phyloP scores from a whole-genome alignment of 2,113 vertebrate species.

The Phrynosoma platyrhinos region DNA sequence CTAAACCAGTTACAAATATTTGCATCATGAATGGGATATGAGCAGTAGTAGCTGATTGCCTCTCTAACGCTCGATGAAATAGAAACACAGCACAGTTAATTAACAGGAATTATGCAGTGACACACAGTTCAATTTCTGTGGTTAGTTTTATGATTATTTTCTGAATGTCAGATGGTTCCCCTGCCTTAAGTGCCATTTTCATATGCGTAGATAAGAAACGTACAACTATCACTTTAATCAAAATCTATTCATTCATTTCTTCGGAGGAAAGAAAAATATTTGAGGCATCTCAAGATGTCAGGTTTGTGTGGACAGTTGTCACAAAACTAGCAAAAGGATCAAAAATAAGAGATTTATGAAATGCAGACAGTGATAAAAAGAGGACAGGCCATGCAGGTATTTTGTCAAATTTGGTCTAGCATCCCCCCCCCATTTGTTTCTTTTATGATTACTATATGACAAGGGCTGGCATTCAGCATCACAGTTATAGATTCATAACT shows the following conservation, averaged over 20 bases:
- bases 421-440: too few species aligned
- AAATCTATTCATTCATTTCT: conserved; percentile 53
- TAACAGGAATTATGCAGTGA: conserved; percentile 31
- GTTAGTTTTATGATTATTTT: conserved; percentile 19
- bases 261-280: conserved; percentile 26
- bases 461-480: too few species aligned
- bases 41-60: neutral
- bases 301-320: conserved; percentile 55
- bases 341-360: conserved; percentile 64
- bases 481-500: too few species aligned
- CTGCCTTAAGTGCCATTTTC: conserved; percentile 27
- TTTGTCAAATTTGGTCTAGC: neutral
- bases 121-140: conserved; percentile 27
- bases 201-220: neutral
- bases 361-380: conserved; percentile 50
- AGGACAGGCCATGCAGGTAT: conserved; percentile 48
- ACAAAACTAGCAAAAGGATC: conserved; percentile 69
- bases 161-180: conserved; percentile 15
- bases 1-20: neutral
- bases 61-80: neutral
- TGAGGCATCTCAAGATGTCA: conserved; percentile 54
- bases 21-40: neutral
- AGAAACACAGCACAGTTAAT: conserved; percentile 7
- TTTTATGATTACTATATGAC: too few species aligned
- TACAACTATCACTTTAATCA: conserved; percentile 63